Conservation (phyloP, 2,888 invertebrate genomes). For the Campoplex nolae region DNA sequence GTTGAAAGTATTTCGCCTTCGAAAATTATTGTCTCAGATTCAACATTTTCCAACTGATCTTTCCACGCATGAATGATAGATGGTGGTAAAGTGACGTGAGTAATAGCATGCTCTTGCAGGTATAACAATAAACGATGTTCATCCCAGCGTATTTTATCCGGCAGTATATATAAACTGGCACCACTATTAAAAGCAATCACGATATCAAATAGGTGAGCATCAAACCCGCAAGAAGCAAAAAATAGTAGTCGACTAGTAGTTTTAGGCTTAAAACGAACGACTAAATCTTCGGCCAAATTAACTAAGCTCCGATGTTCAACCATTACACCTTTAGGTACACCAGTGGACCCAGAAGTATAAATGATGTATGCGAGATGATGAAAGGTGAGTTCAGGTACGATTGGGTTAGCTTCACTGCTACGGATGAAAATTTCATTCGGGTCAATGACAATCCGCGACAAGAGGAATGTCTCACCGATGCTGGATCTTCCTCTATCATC, state of each 20-base stretch:
- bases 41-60: background rate
- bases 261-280: background rate
- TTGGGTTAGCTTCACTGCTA: background rate
- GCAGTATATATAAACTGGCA: slow-evolving; percentile 3
- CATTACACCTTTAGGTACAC: slow-evolving; percentile 33
- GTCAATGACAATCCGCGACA: background rate
- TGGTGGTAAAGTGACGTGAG: slow-evolving; percentile 21
- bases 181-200: slow-evolving; percentile 14
- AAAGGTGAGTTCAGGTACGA: background rate
- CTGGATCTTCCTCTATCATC: background rate
- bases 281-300: slow-evolving; percentile 32
- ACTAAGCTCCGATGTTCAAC: slow-evolving; percentile 28
- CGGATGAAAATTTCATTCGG: background rate
- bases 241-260: slow-evolving; percentile 14
- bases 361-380: slow-evolving; percentile 28
- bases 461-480: background rate
- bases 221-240: slow-evolving; percentile 22
- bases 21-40: background rate
- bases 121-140: background rate
- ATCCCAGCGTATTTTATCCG: slow-evolving; percentile 12
- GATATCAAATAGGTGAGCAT: slow-evolving; percentile 22
- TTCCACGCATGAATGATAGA: slow-evolving; percentile 16
- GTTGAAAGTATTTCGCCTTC: background rate
- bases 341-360: slow-evolving; percentile 31
- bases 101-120: slow-evolving; percentile 2